Percentiles rank a stretch among this genome's conserved stretches.
phyloP scores from a whole-genome alignment of 2,888 invertebrate species.

The Aleiodes testaceus region DNA sequence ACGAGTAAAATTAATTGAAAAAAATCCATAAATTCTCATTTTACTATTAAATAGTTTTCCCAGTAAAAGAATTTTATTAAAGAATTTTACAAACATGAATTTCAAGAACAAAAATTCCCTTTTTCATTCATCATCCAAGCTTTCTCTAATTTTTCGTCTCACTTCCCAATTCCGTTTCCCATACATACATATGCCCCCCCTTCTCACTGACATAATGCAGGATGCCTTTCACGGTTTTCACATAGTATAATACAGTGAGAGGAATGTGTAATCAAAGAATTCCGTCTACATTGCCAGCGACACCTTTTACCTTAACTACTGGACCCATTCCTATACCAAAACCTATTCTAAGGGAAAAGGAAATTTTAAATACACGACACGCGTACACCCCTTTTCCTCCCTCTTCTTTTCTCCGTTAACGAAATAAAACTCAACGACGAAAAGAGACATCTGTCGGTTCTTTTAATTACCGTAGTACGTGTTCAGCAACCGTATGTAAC shows the following conservation, averaged over 20 bases:
- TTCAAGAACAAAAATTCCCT: too few relatives aligned
- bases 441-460: slow-evolving; percentile 72
- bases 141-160: too few relatives aligned
- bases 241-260: slow-evolving; percentile 29
- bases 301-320: slow-evolving; percentile 2
- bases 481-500: slow-evolving; percentile 50
- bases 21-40: too few relatives aligned
- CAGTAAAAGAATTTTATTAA: too few relatives aligned
- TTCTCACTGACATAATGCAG: slow-evolving; percentile 45
- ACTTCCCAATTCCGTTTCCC: slow-evolving; percentile 16
- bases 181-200: slow-evolving; percentile 43
- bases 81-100: too few relatives aligned
- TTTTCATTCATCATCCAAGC: too few relatives aligned
- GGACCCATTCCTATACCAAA: neutral
- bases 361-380: slow-evolving; percentile 46
- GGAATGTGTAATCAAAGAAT: slow-evolving; percentile 70
- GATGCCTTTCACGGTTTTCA: slow-evolving; percentile 52
- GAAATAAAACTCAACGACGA: slow-evolving; percentile 70
- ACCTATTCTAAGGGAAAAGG: slow-evolving; percentile 15
- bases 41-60: too few relatives aligned
- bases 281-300: slow-evolving; percentile 52
- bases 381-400: slow-evolving; percentile 33
- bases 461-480: slow-evolving; percentile 72
- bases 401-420: slow-evolving; percentile 55
- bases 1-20: too few relatives aligned